Conservation (phyloP, 2,113 vertebrate genomes). For the Neogobius melanostomus region DNA sequence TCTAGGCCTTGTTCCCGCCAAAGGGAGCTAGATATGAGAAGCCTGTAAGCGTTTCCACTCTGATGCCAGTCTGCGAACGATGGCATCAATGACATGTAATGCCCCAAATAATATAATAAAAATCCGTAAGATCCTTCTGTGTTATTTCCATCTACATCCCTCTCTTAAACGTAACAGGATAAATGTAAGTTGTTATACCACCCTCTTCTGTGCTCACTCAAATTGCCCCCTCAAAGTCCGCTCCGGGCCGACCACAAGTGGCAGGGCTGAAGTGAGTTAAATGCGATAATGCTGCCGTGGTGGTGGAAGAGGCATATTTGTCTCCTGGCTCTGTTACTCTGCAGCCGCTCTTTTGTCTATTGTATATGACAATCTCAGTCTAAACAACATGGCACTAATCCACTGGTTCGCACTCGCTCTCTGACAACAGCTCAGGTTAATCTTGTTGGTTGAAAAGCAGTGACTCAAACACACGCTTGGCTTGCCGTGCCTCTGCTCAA, state of each 20-base stretch:
- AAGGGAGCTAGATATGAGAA: too few relatives aligned
- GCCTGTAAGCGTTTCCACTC: too few relatives aligned
- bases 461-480: slow-evolving; percentile 60
- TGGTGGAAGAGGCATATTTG: slow-evolving; percentile 36
- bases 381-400: slow-evolving; percentile 73
- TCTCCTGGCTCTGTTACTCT: slow-evolving; percentile 52
- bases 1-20: too few relatives aligned
- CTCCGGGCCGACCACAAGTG: slow-evolving; percentile 3
- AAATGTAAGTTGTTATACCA: neutral
- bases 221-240: slow-evolving; percentile 27
- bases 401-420: slow-evolving; percentile 65
- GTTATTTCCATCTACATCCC: neutral
- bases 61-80: too few relatives aligned
- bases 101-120: too few relatives aligned
- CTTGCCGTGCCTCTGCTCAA: slow-evolving; percentile 13
- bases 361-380: slow-evolving; percentile 66
- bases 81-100: too few relatives aligned
- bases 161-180: neutral
- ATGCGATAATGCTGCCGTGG: slow-evolving; percentile 34
- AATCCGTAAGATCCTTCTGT: neutral
- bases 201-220: slow-evolving; percentile 6
- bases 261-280: slow-evolving; percentile 15
- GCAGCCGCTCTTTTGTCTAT: slow-evolving; percentile 64
- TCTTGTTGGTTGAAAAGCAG: slow-evolving; percentile 62
- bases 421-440: slow-evolving; percentile 69